A percentile compares a stretch with the other conserved stretches of the same genome.
These are phyloP conservation scores for Trichacis sp. DNA, from an alignment of 2,888 invertebrate species.

Conservation along the genomic window DNA sequence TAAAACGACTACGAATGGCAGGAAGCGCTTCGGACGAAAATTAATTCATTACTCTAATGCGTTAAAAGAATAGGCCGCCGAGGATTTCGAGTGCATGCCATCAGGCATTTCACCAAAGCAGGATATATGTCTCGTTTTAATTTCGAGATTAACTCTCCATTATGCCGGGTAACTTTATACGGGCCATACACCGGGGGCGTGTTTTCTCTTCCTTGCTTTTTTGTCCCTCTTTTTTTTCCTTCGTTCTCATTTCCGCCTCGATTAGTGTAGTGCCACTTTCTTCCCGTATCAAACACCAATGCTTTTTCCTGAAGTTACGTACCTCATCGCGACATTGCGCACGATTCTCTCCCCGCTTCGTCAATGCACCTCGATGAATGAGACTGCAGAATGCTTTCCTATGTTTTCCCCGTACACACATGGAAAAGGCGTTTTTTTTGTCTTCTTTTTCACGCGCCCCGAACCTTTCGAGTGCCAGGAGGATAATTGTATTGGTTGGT, in stretches of 20 bases:
- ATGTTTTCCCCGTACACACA: conserved; percentile 7
- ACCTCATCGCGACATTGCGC: conserved; percentile 7
- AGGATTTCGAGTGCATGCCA: conserved; percentile 59
- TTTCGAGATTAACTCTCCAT: conserved; percentile 68
- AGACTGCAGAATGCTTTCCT: conserved; percentile 33
- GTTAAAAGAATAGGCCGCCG: conserved; percentile 60
- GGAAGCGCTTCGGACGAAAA: no score
- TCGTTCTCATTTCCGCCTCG: conserved; percentile 12
- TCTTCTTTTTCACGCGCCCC: conserved; percentile 19
- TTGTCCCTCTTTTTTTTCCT: background rate
- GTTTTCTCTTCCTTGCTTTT: conserved; percentile 1
- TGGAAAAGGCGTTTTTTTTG: conserved; percentile 16
- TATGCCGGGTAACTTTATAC: conserved; percentile 39
- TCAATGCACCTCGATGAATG: conserved; percentile 25
- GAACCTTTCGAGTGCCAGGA: background rate
- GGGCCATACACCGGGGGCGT: background rate
- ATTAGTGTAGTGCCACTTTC: conserved; percentile 36
- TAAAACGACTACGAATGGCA: no score
- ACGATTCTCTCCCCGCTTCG: conserved; percentile 7
- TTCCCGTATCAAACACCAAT: conserved; percentile 23
- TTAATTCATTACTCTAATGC: conserved; percentile 70
- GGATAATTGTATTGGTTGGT: no score
- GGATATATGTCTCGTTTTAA: conserved; percentile 68
- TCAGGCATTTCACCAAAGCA: conserved; percentile 58
- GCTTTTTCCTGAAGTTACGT: conserved; percentile 22